Conservation (phyloP, 2,113 vertebrate genomes). For the Hypocryptadius cinnamomeus region DNA sequence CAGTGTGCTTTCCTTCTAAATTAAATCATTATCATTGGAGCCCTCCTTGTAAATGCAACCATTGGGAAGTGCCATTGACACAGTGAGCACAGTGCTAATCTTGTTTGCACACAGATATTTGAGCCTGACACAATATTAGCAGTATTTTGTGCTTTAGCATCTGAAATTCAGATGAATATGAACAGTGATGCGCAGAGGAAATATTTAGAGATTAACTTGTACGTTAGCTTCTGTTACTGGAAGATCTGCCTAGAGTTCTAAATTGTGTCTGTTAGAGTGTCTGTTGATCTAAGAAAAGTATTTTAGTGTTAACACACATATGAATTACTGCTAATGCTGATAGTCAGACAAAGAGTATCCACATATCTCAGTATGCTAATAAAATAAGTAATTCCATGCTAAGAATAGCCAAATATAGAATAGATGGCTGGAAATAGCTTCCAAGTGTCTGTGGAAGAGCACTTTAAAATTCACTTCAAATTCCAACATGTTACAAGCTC, state of each 20-base stretch:
- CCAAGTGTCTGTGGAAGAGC: not conserved
- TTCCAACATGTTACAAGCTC: not conserved
- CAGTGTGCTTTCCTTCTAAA: slow-evolving; percentile 64
- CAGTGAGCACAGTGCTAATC: slow-evolving; percentile 14
- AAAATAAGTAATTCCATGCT: not conserved
- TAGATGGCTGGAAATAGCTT: slow-evolving; percentile 7
- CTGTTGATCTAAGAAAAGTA: not conserved
- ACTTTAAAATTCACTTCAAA: not conserved
- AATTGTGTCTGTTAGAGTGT: not conserved
- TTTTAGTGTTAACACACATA: not conserved
- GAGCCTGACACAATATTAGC: slow-evolving; percentile 32
- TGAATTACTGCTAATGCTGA: slow-evolving; percentile 5
- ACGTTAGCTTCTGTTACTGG: not conserved
- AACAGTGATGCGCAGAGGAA: not conserved
- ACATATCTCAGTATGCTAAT: not conserved
- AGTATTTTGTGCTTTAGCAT: slow-evolving; percentile 48
- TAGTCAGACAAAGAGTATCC: not conserved
- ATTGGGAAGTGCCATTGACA: slow-evolving; percentile 33
- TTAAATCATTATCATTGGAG: slow-evolving; percentile 29
- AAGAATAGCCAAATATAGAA: not conserved
- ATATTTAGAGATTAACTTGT: slow-evolving; percentile 21
- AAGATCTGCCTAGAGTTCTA: not conserved
- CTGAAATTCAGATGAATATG: slow-evolving; percentile 3
- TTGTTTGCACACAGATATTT: slow-evolving; percentile 34
- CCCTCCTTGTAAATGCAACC: slow-evolving; percentile 22